Base-by-base conservation (phyloP, 2,113 vertebrate species). In the Eublepharis macularius region DNA sequence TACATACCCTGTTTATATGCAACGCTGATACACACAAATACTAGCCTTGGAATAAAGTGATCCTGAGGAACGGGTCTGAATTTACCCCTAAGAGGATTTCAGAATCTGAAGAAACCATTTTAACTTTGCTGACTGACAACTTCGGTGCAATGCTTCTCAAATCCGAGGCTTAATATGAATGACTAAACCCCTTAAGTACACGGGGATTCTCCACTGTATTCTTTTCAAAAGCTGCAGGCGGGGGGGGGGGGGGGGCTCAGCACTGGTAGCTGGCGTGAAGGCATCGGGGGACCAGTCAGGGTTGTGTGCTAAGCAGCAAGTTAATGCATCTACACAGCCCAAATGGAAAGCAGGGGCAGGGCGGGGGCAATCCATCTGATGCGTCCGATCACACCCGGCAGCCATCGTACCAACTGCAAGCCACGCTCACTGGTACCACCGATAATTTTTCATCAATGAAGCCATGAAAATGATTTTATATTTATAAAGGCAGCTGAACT, bases 291-390 rank as follows among this genome's bases (percentile, higher is more conserved):
- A 88, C 79, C 90, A 90, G 90, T 92, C 78, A 72, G 6, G 91
- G 81, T 80, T 19, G 93, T 76, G 93, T 94, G 94, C 83, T 87
- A 95, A 96, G 96, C 96, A 45, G 96, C 94, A 68, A 92, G 90
- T 95, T 91, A 96, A 96, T 94, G 96, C 96, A 95, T 95, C 95
- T 93, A 91, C 93, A 94, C 94, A 95, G 93, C 93, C 89, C 92
- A 81, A 85, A 89, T 87, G 88, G 91, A 93, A 92, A 96, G 96
- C 94, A 6, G 91, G 88, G n/a, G 17, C 43, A 57, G 43, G 86
- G 83, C 87, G 10, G 76, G 84, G 87, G 89, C 79, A 92, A 92
- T 90, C 87, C 90, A 90, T 86, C 94, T 6, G 93, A 95, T 95
- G 96, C 96, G 93, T 93, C 90, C 13, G 86, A n/a, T 93, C 93